Conservation (phyloP, 2,888 invertebrate genomes). For the Gastracanthus pulcherrimus region DNA sequence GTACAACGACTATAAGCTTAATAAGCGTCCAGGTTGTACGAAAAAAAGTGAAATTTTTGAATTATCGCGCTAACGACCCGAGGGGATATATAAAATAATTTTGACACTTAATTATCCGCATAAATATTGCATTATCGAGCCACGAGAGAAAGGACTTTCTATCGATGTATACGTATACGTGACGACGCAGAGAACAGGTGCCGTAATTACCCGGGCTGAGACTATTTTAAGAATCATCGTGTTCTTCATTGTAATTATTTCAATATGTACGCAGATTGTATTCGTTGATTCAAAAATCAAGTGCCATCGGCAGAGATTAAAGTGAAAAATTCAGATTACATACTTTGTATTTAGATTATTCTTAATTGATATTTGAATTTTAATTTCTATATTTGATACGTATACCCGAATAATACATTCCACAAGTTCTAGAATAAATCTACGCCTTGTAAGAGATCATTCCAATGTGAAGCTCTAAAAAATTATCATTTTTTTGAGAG, state of each 20-base stretch:
- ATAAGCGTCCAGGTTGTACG: not conserved
- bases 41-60: conserved; percentile 53
- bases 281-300: too few relatives aligned
- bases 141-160: conserved; percentile 52
- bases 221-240: conserved; percentile 3
- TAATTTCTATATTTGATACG: too few relatives aligned
- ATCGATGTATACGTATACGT: conserved; percentile 3
- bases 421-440: too few relatives aligned
- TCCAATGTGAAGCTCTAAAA: too few relatives aligned
- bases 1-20: conserved; percentile 33
- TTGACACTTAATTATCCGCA: conserved; percentile 54
- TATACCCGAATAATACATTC: too few relatives aligned
- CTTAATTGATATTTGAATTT: too few relatives aligned
- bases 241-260: not conserved
- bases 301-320: too few relatives aligned
- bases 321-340: too few relatives aligned
- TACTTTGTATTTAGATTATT: too few relatives aligned
- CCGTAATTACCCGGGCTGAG: conserved; percentile 15
- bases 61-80: conserved; percentile 28
- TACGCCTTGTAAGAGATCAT: too few relatives aligned
- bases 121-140: conserved; percentile 33
- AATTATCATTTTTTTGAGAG: too few relatives aligned
- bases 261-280: too few relatives aligned
- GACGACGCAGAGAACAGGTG: not conserved
- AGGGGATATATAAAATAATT: conserved; percentile 38